A percentile compares a stretch with the other conserved stretches of the same genome.
Evolutionary conservation across 2,113 vertebrate genomes (phyloP).

Genomic region (Calypte anna): DNA sequence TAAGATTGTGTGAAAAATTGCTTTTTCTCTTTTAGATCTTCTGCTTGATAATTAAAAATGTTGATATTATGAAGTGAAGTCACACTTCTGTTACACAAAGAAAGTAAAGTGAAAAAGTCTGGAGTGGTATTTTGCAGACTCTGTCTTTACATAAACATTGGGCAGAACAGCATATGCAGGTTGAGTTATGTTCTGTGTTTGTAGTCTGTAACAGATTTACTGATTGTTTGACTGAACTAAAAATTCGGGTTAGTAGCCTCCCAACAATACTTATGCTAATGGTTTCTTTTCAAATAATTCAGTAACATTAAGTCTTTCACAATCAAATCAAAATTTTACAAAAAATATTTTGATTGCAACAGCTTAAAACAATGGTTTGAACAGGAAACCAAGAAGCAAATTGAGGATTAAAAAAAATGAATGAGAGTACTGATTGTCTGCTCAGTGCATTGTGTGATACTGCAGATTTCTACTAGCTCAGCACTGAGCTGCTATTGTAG

Average conservation of each 20-base stretch:
- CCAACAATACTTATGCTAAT: not conserved
- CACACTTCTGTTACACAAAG: not conserved
- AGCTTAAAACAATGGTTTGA: not conserved
- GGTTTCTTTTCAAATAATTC: not conserved
- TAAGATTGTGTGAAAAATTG: not conserved
- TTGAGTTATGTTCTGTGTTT: not conserved
- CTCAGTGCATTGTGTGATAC: not conserved
- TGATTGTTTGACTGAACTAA: not conserved
- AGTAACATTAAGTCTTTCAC: not conserved
- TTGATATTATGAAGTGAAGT: not conserved
- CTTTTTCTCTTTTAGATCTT: not conserved
- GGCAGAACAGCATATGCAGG: not conserved
- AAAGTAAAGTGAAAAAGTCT: not conserved
- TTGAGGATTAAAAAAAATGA: not conserved
- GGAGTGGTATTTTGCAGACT: not conserved
- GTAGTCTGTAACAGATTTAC: not conserved
- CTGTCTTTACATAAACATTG: constrained; percentile 6
- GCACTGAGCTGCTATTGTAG: constrained; percentile 11
- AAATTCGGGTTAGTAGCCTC: not conserved
- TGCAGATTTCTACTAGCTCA: not conserved
- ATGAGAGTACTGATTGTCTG: not conserved
- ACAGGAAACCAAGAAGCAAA: not conserved
- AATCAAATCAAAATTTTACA: not conserved
- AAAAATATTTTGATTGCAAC: not conserved
- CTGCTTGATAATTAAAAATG: not conserved